These are phyloP conservation scores for Glaucopsyche alexis DNA, from an alignment of 2,888 invertebrate species.

Conservation along the genomic window DNA sequence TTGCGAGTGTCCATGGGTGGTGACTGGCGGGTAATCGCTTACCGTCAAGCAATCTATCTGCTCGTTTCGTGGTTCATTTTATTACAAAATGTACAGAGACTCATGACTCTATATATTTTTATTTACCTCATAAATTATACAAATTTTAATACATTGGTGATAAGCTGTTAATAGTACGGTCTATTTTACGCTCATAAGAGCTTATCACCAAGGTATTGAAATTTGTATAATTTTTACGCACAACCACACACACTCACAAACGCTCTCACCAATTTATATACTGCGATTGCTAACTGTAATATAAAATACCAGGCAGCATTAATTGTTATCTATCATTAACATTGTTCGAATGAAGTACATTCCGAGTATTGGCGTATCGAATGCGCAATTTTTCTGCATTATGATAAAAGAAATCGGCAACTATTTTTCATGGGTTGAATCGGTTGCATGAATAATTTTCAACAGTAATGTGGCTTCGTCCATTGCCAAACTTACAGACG, in stretches of 20 bases:
- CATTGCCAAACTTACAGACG: slow-evolving; percentile 44
- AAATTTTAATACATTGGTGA: too few relatives aligned
- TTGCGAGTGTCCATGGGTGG: too few relatives aligned
- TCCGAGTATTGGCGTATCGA: background rate
- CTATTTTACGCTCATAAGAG: too few relatives aligned
- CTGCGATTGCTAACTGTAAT: background rate
- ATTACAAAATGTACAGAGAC: too few relatives aligned
- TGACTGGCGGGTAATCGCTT: too few relatives aligned
- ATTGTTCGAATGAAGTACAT: background rate
- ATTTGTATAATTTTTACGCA: too few relatives aligned
- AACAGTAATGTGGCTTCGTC: slow-evolving; percentile 50
- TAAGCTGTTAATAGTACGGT: too few relatives aligned
- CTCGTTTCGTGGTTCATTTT: too few relatives aligned
- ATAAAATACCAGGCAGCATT: background rate
- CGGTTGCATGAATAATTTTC: slow-evolving; percentile 60
- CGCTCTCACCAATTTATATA: background rate
- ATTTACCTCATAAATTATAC: too few relatives aligned
- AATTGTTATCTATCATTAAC: background rate
- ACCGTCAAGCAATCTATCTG: too few relatives aligned
- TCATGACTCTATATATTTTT: too few relatives aligned
- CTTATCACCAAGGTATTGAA: background rate
- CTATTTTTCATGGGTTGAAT: slow-evolving; percentile 47
- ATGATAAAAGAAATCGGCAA: slow-evolving; percentile 49
- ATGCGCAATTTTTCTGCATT: slow-evolving; percentile 52
- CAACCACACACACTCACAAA: background rate